These are phyloP conservation scores for Zelleria hepariella DNA, from an alignment of 2,888 invertebrate genomes.

Conservation along the genomic window DNA sequence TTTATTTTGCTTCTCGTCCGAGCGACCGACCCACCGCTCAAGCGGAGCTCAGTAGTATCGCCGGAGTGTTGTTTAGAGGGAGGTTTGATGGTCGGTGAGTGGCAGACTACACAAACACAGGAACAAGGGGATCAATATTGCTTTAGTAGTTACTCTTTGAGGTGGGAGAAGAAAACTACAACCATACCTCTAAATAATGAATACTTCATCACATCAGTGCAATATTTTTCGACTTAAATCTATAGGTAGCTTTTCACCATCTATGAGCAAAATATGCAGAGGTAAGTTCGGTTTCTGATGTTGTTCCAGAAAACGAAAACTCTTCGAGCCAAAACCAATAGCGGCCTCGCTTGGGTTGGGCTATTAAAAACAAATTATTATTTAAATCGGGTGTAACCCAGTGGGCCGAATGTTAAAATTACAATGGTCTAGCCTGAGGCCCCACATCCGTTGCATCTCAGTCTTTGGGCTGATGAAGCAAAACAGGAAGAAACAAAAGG, in stretches of 20 bases:
- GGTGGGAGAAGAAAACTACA: too few species aligned
- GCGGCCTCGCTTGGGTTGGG: too few species aligned
- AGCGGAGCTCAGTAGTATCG: background rate
- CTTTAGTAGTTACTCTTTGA: too few species aligned
- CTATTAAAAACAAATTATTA: background rate
- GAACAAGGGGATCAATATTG: too few species aligned
- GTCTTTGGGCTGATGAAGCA: background rate
- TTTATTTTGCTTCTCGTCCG: background rate
- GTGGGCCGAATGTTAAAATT: background rate
- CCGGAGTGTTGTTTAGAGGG: background rate
- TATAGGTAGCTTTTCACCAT: too few species aligned
- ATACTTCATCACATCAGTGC: too few species aligned
- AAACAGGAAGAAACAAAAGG: background rate
- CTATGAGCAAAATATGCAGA: too few species aligned
- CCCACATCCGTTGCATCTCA: background rate
- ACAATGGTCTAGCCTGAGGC: background rate
- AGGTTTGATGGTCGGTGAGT: background rate
- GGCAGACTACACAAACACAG: background rate
- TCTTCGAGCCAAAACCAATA: too few species aligned
- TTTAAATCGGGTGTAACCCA: background rate
- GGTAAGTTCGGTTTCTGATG: too few species aligned
- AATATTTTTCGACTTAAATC: too few species aligned
- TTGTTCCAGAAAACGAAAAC: too few species aligned
- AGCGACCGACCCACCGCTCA: background rate
- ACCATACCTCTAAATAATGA: too few species aligned